A percentile compares a stretch with the other conserved stretches of the same genome.
phyloP scores from a whole-genome alignment of 1,140 invertebrate genomes.

The Daktulosphaira vitifoliae region DNA sequence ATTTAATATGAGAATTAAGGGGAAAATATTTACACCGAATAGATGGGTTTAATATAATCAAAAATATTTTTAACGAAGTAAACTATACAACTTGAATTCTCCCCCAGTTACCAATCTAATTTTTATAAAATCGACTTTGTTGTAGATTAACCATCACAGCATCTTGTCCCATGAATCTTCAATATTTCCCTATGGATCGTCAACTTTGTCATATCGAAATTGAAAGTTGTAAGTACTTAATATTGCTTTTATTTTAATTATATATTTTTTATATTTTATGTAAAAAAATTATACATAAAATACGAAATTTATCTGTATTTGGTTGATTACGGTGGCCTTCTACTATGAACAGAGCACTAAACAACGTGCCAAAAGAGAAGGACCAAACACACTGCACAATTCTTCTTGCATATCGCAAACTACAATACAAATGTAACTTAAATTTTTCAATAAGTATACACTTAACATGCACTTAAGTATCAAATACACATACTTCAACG shows the following conservation, averaged over 20 bases:
- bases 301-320: slow-evolving; percentile 38
- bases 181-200: slow-evolving; percentile 95
- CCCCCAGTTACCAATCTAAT: no score
- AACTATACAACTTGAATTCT: no score
- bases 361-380: slow-evolving; percentile 51
- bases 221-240: slow-evolving; percentile 86
- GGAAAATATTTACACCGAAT: no score
- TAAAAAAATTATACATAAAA: background rate
- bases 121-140: no score
- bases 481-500: no score
- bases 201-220: slow-evolving; percentile 95
- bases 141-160: slow-evolving; percentile 93
- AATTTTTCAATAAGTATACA: no score
- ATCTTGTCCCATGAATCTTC: slow-evolving; percentile 94
- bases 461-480: no score
- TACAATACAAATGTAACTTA: background rate
- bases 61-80: no score
- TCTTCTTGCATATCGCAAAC: background rate
- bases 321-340: slow-evolving; percentile 61
- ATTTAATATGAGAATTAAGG: no score
- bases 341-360: slow-evolving; percentile 58
- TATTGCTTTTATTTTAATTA: background rate
- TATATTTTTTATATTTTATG: background rate
- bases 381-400: slow-evolving; percentile 36
- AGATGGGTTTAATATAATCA: slow-evolving; percentile 10